These are phyloP conservation scores for Troglohyphantes excavatus DNA, from an alignment of 2,888 invertebrate genomes.

Conservation along the genomic window DNA sequence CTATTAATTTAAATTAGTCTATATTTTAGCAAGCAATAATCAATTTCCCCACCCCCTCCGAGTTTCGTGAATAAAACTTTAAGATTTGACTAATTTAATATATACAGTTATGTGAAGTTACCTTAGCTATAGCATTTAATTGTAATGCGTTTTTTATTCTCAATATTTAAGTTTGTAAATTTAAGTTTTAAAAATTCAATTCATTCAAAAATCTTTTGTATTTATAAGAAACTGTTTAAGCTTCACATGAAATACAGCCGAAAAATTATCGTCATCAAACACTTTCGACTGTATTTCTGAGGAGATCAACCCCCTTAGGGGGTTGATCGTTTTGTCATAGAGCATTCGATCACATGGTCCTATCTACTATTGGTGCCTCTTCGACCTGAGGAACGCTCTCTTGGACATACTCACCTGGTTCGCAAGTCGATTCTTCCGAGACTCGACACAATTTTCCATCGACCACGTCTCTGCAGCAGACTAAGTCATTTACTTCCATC, in stretches of 20 bases:
- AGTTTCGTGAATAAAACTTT: too few relatives aligned
- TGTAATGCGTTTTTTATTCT: too few relatives aligned
- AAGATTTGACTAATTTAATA: too few relatives aligned
- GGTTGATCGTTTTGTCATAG: constrained; percentile 41
- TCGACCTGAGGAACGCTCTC: neutral
- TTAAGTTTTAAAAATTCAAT: too few relatives aligned
- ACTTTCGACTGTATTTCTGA: constrained; percentile 11
- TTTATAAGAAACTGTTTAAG: constrained; percentile 12
- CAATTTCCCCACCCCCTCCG: too few relatives aligned
- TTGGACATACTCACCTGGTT: constrained; percentile 12
- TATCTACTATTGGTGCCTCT: neutral
- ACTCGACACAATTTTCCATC: constrained; percentile 24
- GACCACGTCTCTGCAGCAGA: constrained; percentile 26
- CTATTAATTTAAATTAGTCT: too few relatives aligned
- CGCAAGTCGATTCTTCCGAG: neutral
- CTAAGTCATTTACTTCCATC: neutral
- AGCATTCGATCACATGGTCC: constrained; percentile 29
- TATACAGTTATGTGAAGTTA: too few relatives aligned
- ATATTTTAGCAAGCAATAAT: too few relatives aligned
- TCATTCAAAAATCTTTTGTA: neutral
- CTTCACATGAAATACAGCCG: constrained; percentile 12
- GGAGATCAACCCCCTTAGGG: neutral
- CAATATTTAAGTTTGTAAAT: too few relatives aligned
- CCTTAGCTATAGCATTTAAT: too few relatives aligned
- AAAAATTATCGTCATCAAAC: constrained; percentile 61